Evolutionary conservation across 2,888 invertebrate genomes (phyloP).

Genomic region (Nephrocerus scutellatus): DNA sequence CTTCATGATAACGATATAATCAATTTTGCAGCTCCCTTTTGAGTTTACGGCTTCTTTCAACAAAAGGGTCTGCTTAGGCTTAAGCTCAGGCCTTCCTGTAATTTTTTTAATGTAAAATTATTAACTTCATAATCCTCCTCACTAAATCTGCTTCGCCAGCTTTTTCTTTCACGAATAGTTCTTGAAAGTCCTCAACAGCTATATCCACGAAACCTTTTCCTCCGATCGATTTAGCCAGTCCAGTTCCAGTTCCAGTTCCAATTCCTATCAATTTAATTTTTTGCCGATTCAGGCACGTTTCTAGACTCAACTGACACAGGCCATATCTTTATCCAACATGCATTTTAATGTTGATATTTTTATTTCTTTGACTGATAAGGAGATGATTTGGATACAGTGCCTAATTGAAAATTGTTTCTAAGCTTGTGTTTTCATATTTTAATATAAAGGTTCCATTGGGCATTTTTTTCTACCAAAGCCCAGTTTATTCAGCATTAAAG

Average conservation of each 20-base stretch:
- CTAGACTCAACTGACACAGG: conserved; percentile 9
- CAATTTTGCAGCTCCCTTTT: no score
- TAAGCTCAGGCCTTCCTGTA: no score
- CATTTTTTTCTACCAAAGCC: conserved; percentile 7
- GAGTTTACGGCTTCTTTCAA: no score
- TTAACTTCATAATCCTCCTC: no score
- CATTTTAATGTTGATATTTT: conserved; percentile 5
- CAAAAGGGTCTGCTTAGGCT: no score
- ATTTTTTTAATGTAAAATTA: no score
- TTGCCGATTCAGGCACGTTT: conserved; percentile 9
- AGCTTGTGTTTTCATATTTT: conserved; percentile 7
- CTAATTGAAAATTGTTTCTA: conserved; percentile 10
- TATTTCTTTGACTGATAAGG: conserved; percentile 4
- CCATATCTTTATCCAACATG: conserved; percentile 11
- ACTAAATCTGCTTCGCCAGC: no score
- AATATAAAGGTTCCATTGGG: conserved; percentile 7
- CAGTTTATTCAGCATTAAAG: conserved; percentile 7
- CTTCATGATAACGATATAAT: no score
- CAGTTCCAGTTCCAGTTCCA: no score
- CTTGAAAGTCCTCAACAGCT: conserved; percentile 8
- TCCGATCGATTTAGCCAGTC: conserved; percentile 11
- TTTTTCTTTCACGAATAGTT: conserved; percentile 5
- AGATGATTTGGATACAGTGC: conserved; percentile 4
- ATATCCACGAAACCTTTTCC: conserved; percentile 13
- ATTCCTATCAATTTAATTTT: conserved; percentile 9